A percentile compares a stretch with the other conserved stretches of the same genome.
Conservation (phyloP, 2,888 invertebrate genomes). For the Dimorphilus gyrociliatus region DNA sequence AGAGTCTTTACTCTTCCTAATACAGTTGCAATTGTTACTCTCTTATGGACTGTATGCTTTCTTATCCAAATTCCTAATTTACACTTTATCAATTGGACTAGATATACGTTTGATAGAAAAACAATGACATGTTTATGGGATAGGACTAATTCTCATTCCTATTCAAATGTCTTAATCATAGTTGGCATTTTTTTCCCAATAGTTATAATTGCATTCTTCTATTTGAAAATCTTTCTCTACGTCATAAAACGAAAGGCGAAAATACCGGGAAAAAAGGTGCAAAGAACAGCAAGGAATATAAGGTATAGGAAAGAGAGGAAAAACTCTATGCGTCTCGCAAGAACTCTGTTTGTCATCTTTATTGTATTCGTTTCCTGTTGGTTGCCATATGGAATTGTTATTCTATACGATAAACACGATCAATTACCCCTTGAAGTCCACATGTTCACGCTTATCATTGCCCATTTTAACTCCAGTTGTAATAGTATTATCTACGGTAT, state of each 20-base stretch:
- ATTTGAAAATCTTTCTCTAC: constrained; percentile 5
- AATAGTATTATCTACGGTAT: constrained; percentile 11
- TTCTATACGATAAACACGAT: constrained; percentile 15
- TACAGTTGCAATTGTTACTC: too few species aligned
- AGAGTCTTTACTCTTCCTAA: too few species aligned
- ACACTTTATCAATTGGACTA: constrained; percentile 12
- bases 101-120: constrained; percentile 16
- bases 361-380: constrained; percentile 18
- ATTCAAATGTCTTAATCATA: too few species aligned
- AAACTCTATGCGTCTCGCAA: too few species aligned
- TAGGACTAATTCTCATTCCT: constrained; percentile 14
- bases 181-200: constrained; percentile 3
- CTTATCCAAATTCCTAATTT: constrained; percentile 14
- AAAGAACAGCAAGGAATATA: too few species aligned
- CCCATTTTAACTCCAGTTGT: constrained; percentile 10
- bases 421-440: constrained; percentile 14
- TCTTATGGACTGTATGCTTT: constrained; percentile 13
- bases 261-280: not conserved
- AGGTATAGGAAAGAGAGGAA: too few species aligned
- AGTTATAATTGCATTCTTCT: constrained; percentile 6
- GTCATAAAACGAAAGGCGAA: constrained; percentile 3
- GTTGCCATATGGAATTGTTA: constrained; percentile 18
- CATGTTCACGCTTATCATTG: constrained; percentile 9
- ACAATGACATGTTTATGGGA: constrained; percentile 18
- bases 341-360: constrained; percentile 18